Base-by-base conservation (phyloP, 2,113 vertebrate genomes). In the Bufo bufo region DNA sequence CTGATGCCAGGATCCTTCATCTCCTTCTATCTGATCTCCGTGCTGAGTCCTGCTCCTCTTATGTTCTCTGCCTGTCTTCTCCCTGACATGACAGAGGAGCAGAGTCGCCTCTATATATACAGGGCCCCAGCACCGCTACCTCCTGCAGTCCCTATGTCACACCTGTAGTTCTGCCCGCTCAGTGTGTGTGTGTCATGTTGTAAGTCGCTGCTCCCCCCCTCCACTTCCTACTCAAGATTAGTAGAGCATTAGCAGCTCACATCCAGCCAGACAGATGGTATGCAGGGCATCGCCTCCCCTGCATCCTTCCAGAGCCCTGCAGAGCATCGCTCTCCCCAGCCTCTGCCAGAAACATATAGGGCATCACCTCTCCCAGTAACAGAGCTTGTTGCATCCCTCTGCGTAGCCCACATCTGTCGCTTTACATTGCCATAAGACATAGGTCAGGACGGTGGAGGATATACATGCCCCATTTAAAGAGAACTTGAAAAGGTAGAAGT, bases 261-360 rank as follows among this genome's bases (percentile, higher is more conserved):
- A 88, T 88, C 80, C 87, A 88, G 87, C 87, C 87, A 88, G 87
- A 83, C 87, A 88, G 87, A 88, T 88, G 87, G 87, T 83, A 59
- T 83, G 87, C 87, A 88, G 87, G 59, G 58, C 87, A 83, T 83
- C 74, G 20, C 11, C 20, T 61, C 16, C 20, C 17, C 86, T 52
- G 14, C 66, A 66, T 56, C 74, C 33, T 87, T 47, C 58, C 85
- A 87, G 75, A 79, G 52, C 79, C 23, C 65, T 72, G 86, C 86
- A 88, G 86, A 88, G 80, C 66, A 61, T 88, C 45, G 43, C 69
- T 4, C 74, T 61, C 16, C 43, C n/a, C 54, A 23, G 33, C 58
- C 58, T 77, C 56, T 63, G 58, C 56, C 74, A 78, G 47, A 33
- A n/a, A 77, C 43, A 33, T 63, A 61, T 61, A 52, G 85, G 63